Evolutionary conservation across 2,888 invertebrate genomes (phyloP), one percentile per base, ranked within the genome.

Genomic region (Blastobasis lacticolella): DNA sequence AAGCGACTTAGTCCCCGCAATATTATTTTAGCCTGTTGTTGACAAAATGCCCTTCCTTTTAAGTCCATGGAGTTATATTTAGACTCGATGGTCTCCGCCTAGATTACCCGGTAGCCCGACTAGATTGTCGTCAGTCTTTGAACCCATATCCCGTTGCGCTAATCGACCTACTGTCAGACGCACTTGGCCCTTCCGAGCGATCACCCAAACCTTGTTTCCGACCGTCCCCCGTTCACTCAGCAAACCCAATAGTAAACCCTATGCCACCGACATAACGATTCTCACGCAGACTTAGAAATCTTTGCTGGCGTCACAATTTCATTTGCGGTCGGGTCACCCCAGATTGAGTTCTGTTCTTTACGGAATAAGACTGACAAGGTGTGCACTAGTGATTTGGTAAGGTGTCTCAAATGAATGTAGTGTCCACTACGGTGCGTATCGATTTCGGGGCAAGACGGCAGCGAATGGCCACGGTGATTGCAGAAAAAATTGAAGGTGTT

Each of bases 111-210:
- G 23, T 23, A 23, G 23, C 23, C 9, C 42, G 23, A 50, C 42
- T 45, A 49, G 46, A 51, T 49, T 51, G 51, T 54, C 52, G 46
- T 49, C 68, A 69, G 73, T 71, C 72, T 73, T 73, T 73, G 71
- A 72, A 77, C 75, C 75, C 75, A 71, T 72, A 71, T 75, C 69
- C 73, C 65, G 71, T 71, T 70, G 50, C 71, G 72, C 74, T 79
- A 78, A 81, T 80, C 78, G 80, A 79, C 78, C 79, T 71, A 76
- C 75, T 81, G 81, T 81, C 81, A 80, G 71, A 68, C 74, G 69
- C 81, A 81, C 78, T 72, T 75, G 79, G 71, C 71, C 71, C 71
- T 80, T 79, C 73, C 75, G 65, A 73, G 67, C 71, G 73, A 77
- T 77, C 75, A 73, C 71, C 73, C 66, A 59, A 64, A 73, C 68